These are phyloP conservation scores for Scaptomyza tumidula DNA, from an alignment of 2,888 invertebrate species.

Conservation along the genomic window DNA sequence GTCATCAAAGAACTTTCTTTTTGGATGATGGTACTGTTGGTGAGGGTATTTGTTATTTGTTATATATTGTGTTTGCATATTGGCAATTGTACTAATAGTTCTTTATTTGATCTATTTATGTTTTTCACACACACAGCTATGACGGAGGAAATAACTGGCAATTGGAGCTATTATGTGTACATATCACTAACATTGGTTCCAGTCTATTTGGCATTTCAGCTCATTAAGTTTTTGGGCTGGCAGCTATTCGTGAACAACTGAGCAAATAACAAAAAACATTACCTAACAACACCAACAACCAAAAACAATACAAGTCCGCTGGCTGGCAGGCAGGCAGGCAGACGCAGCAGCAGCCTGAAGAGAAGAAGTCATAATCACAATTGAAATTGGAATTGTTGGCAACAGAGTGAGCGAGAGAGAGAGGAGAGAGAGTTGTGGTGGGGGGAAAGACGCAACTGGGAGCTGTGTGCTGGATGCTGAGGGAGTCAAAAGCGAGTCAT, in stretches of 20 bases:
- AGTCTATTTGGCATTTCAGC: constrained; percentile 84
- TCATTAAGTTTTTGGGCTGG: constrained; percentile 85
- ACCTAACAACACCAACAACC: constrained; percentile 12
- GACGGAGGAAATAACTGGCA: constrained; percentile 84
- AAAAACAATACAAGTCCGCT: background rate
- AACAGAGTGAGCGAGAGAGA: background rate
- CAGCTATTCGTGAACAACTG: constrained; percentile 84
- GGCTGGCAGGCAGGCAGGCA: background rate
- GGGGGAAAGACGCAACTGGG: too few relatives aligned
- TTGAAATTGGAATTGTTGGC: constrained; percentile 14
- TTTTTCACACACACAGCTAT: constrained; percentile 72
- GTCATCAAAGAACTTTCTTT: constrained; percentile 22
- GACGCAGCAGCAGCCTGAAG: constrained; percentile 5
- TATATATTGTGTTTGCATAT: constrained; percentile 29
- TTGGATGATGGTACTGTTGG: background rate
- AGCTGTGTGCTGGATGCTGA: constrained; percentile 7
- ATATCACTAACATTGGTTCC: constrained; percentile 83
- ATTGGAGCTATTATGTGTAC: constrained; percentile 83
- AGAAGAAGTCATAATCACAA: constrained; percentile 38
- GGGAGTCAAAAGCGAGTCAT: constrained; percentile 17
- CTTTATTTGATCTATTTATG: constrained; percentile 2
- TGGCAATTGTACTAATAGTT: constrained; percentile 53
- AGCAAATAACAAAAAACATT: constrained; percentile 63
- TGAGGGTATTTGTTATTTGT: background rate
- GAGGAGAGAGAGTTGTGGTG: constrained; percentile 6